phyloP scores from a whole-genome alignment of 2,888 invertebrate genomes.

The Ennomos erosarius region DNA sequence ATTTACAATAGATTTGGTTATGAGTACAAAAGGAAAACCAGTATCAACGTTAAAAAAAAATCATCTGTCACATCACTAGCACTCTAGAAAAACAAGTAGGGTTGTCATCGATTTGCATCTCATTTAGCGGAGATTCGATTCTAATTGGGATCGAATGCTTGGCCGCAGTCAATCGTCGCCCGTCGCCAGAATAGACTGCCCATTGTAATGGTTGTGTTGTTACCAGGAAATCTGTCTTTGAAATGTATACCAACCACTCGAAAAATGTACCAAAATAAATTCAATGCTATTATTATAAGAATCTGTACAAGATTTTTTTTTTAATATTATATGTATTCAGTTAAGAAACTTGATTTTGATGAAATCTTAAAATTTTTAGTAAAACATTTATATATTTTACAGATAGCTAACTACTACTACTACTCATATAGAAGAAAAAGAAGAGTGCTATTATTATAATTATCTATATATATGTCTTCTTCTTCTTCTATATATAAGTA shows the following conservation, averaged over 20 bases:
- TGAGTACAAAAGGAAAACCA: no score
- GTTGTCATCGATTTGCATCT: slow-evolving; percentile 63
- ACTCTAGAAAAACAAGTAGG: slow-evolving; percentile 29
- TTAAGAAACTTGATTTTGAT: no score
- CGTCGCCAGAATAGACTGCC: slow-evolving; percentile 25
- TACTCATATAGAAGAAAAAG: no score
- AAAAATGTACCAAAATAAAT: slow-evolving; percentile 5
- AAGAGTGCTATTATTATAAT: not conserved
- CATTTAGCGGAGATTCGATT: slow-evolving; percentile 68
- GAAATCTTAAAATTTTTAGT: no score
- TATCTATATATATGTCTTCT: no score
- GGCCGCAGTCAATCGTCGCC: slow-evolving; percentile 40
- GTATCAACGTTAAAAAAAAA: not conserved
- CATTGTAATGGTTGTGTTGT: slow-evolving; percentile 27
- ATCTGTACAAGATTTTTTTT: no score
- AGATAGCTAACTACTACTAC: no score
- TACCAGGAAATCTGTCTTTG: slow-evolving; percentile 23
- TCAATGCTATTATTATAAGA: not conserved
- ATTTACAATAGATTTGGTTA: no score
- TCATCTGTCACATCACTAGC: slow-evolving; percentile 31
- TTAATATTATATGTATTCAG: no score
- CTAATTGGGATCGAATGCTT: slow-evolving; percentile 72
- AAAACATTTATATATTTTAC: no score
- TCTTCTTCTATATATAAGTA: no score
- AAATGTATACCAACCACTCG: slow-evolving; percentile 16